These are phyloP conservation scores for Ceramica pisi DNA, from an alignment of 2,888 invertebrate species.

Conservation along the genomic window DNA sequence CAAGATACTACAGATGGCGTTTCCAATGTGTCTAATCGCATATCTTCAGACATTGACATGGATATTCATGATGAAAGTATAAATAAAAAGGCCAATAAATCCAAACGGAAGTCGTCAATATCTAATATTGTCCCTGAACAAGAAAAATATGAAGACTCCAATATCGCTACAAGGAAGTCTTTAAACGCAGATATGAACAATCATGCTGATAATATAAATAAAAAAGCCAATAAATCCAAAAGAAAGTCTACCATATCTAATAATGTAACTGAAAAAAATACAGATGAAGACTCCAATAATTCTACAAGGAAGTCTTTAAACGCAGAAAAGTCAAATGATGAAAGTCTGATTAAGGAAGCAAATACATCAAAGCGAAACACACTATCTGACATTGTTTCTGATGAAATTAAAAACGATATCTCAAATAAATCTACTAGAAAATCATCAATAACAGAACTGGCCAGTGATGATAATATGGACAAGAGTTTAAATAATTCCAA, in stretches of 20 bases:
- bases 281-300: constrained; percentile 18
- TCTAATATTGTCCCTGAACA: constrained; percentile 14
- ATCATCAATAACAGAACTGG: constrained; percentile 9
- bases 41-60: constrained; percentile 7
- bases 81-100: constrained; percentile 40
- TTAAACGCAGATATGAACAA: constrained; percentile 7
- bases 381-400: constrained; percentile 5
- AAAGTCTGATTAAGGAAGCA: constrained; percentile 17
- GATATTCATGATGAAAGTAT: constrained; percentile 27
- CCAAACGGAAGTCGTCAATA: constrained; percentile 56
- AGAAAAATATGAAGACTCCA: constrained; percentile 10
- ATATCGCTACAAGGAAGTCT: constrained; percentile 32
- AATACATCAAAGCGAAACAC: constrained; percentile 52
- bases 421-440: constrained; percentile 34
- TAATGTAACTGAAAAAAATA: constrained; percentile 7
- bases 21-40: constrained; percentile 14
- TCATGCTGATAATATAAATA: constrained; percentile 21
- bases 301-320: constrained; percentile 27
- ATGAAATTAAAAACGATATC: constrained; percentile 21
- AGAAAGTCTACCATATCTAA: constrained; percentile 39
- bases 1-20: constrained; percentile 45
- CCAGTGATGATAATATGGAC: constrained; percentile 24
- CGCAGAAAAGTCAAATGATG: constrained; percentile 16
- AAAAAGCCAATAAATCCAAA: constrained; percentile 44
- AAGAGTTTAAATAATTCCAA: constrained; percentile 42